Evolutionary conservation across 2,113 vertebrate genomes (phyloP), one percentile per base, ranked within the genome.

Genomic region (Tachuris rubrigastra): DNA sequence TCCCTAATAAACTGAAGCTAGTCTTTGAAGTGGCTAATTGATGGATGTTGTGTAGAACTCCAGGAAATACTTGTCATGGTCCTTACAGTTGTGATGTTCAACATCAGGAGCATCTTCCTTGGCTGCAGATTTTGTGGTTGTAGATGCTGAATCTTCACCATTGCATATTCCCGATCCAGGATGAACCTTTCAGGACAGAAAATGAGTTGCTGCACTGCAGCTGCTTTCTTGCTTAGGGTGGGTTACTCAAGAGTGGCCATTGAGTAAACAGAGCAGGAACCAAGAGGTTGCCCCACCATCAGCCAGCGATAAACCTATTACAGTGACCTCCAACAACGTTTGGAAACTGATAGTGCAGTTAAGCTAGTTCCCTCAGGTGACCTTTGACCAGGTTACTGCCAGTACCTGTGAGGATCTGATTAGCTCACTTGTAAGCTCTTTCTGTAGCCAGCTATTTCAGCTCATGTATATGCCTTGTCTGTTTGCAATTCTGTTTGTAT

Each of bases 261-360:
- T 27, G 24, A 63, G 23, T 72, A 79, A 85, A 69, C 4, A 41
- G 15, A 47, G 66, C 47, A 75, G 77, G 46, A 89, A 33, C 33
- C 77, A 14, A 73, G 20, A 14, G 11, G 24, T 33, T 85, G 62
- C 39, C 18, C 41, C 23, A 65, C 52, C 30, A 87, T 41, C 72
- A 84, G 65, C 12, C 1, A 2, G 23, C 5, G 12, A 63, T 28
- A 62, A 77, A 53, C 9, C 10, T 1, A 0, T 30, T 69, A 35
- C 31, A 59, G 30, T 4, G 6, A 77, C 46, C 25, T 81, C 42
- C 30, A 30, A 9, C 11, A 47, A 39, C 16, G 72, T 75, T 75
- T 87, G 46, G 66, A 79, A 89, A 71, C 8, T 37, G 35, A 12
- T 78, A 22, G n/a, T 60, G 56, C 71, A 17, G 9, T 31, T 71